Evolutionary conservation across 2,113 vertebrate genomes (phyloP), one percentile per base, ranked within the genome.

Genomic region (Sylvicapra grimmia): DNA sequence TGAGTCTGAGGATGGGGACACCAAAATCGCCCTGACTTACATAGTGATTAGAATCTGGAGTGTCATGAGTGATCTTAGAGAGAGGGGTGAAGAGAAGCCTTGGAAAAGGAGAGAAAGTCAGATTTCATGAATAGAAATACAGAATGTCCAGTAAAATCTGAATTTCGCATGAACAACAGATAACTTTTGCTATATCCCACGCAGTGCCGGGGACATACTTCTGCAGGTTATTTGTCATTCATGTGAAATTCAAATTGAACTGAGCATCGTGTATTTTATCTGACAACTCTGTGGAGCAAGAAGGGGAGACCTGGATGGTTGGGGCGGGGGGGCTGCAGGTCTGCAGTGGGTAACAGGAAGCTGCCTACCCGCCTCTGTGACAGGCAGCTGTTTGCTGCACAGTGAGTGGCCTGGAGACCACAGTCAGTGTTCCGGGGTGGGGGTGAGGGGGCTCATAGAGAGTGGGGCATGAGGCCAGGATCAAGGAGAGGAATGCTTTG

Each of bases 361-460:
- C 25, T 49, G 12, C 15, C 12, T 9, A 19, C 40, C 1, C 1
- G n/a, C n/a, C 36, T 29, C 14, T 31, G 79, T 3, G 40, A 49
- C 16, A 9, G 49, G 54, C 36, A 83, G 36, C 68, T 31, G 9
- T 16, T 49, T 14, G 21, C 44, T n/a, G 6, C 14, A 2, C 92
- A 31, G 29, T 15, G 4, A 27, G 27, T 5, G 19, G 18, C 27
- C 5, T 44, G 31, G 19, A 85, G 83, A 44, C 36, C 10, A 25
- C 1, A 15, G 88, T 16, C 80, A 16, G 44, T 27, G 53, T 51
- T 59, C 33, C 8, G 1, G 59, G 44, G 29, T 9, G 3, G 29
- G 1, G 6, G 11, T 29, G 25, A 31, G 11, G 33, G 18, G 0
- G 59, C 9, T 68, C 33, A 1, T 49, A 29, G 11, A 59, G 8